Evolutionary conservation across 2,797 vertebrate genomes (phyloP).

Genomic region (Typhlichthys eigenmanni): DNA sequence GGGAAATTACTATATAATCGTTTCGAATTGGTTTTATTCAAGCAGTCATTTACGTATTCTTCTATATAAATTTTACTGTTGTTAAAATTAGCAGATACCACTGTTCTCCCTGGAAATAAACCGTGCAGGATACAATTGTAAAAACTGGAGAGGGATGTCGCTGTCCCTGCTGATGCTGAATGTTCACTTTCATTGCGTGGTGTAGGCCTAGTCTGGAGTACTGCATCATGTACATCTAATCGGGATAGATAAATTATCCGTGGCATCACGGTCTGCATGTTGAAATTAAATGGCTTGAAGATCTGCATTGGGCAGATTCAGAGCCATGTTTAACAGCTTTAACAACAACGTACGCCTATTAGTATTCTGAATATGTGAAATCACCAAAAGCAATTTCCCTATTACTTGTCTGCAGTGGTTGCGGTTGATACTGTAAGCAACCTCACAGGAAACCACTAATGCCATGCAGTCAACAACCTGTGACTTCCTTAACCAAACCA

Average conservation of each 20-base stretch:
- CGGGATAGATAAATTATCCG: neutral
- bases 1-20: neutral
- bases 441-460: constrained; percentile 76
- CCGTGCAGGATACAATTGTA: constrained; percentile 61
- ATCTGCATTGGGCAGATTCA: no score
- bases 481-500: constrained; percentile 72
- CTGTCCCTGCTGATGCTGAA: constrained; percentile 70
- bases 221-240: neutral
- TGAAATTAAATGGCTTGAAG: neutral
- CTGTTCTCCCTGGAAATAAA: constrained; percentile 42
- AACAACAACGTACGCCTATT: no score
- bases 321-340: no score
- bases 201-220: constrained; percentile 18
- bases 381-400: constrained; percentile 1
- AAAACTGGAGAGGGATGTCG: constrained; percentile 63
- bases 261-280: neutral
- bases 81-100: neutral
- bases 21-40: neutral
- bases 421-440: constrained; percentile 58
- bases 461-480: constrained; percentile 70
- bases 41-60: rapidly evolving
- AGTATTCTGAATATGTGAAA: neutral
- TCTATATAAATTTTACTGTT: neutral
- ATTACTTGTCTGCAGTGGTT: constrained; percentile 24
- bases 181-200: constrained; percentile 56